Base-by-base conservation (phyloP, 1,140 invertebrate species). In the Cherax destructor region DNA sequence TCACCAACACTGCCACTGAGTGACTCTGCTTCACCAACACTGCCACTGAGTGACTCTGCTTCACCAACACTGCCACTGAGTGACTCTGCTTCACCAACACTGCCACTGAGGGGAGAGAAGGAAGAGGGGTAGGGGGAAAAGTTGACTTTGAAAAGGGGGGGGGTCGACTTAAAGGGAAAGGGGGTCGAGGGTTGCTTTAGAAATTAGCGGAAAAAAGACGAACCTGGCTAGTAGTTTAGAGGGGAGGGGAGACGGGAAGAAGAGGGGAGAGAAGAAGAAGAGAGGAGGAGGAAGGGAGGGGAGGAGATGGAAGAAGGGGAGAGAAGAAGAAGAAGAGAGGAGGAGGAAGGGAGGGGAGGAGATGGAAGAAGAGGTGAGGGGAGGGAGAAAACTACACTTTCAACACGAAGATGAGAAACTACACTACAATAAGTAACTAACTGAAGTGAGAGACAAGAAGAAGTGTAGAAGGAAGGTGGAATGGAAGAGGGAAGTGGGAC, bases 141-240 rank as follows among this genome's bases (percentile, higher is more conserved):
- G 30, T 24, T 24, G 24, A 47, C 47, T 16, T 24, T 24, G 24
- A 11, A n/a, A 21, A 9, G 74, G 13, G 30, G 30, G 30, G 30
- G 2, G 30, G 2, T 41, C 30, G 30, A 41, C 2, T 41, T 41
- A 41, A 41, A 4, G 24, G 16, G 24, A 11, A 18, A 5, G 50
- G 59, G 83, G 83, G 41, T n/a, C 61, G 83, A 50, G 83, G 47
- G 59, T 69, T 65, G 83, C 65, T 65, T 52, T 74, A 65, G 61
- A 72, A 84, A 84, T 84, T 84, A 84, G 72, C 72, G 83, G 65
- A 24, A 84, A 84, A 84, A 84, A 84, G 61, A 41, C 59, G 6
- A 30, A 18, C 61, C 24, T 61, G 49, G 41, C 18, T 65, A 13
- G 21, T 10, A 9, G 24, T n/a, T 21, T 18, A 65, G 7, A 21